phyloP scores from a whole-genome alignment of 2,888 invertebrate species.

The Barypeithes pellucidus region DNA sequence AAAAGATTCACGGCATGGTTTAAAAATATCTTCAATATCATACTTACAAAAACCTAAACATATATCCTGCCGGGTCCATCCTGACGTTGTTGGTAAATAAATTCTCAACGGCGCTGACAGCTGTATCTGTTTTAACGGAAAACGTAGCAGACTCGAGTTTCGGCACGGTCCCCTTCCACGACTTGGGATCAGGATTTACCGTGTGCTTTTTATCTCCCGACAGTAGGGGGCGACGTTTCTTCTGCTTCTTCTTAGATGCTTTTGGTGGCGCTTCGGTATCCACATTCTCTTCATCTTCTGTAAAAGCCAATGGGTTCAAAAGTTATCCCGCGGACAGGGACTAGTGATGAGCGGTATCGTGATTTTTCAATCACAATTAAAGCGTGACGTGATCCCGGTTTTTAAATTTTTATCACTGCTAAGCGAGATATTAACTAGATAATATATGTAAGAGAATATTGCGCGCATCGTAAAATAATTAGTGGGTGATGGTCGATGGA shows the following conservation, averaged over 20 bases:
- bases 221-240: conserved; percentile 58
- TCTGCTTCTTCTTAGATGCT: conserved; percentile 55
- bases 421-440: too few relatives aligned
- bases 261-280: conserved; percentile 53
- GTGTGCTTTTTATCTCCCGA: conserved; percentile 58
- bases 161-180: conserved; percentile 57
- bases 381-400: too few relatives aligned
- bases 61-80: conserved; percentile 57
- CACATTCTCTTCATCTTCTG: conserved; percentile 37
- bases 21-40: too few relatives aligned
- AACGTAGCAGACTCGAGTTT: conserved; percentile 63
- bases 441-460: too few relatives aligned
- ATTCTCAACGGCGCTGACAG: conserved; percentile 62
- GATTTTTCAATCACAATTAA: too few relatives aligned
- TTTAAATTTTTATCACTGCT: too few relatives aligned
- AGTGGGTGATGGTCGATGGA: too few relatives aligned
- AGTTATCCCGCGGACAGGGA: too few relatives aligned
- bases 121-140: conserved; percentile 60
- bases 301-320: too few relatives aligned
- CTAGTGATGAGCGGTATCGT: too few relatives aligned
- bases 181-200: conserved; percentile 59
- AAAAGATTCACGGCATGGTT: too few relatives aligned
- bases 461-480: too few relatives aligned
- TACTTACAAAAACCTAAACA: conserved; percentile 61
- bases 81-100: conserved; percentile 61